These are phyloP conservation scores for Crenichthys baileyi DNA, from an alignment of 2,797 vertebrate species.

Conservation along the genomic window DNA sequence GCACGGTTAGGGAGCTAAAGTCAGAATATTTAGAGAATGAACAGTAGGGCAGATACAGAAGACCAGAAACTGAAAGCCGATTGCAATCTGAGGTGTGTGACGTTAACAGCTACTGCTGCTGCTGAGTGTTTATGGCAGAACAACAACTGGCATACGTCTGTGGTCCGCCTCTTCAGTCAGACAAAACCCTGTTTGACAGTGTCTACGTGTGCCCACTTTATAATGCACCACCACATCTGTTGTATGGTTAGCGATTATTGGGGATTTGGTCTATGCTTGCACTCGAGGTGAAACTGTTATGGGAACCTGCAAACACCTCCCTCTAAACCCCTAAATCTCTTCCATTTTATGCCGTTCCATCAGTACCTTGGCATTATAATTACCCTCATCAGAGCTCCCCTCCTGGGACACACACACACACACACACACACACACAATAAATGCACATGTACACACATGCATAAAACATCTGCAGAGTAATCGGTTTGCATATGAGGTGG, in stretches of 20 bases:
- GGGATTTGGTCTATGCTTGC: constrained; percentile 6
- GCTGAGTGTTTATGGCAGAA: constrained; percentile 52
- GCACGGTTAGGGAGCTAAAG: constrained; percentile 19
- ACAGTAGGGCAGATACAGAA: not conserved
- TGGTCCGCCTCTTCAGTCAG: constrained; percentile 44
- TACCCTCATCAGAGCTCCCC: constrained; percentile 54
- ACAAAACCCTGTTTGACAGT: constrained; percentile 20
- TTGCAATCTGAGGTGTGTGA: constrained; percentile 47
- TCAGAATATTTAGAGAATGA: constrained; percentile 8
- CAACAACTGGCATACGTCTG: constrained; percentile 47
- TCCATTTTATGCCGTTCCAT: constrained; percentile 40
- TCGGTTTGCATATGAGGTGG: constrained; percentile 50
- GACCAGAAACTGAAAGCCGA: constrained; percentile 21
- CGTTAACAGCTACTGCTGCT: constrained; percentile 44
- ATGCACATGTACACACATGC: constrained; percentile 3
- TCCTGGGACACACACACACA: constrained; percentile 33
- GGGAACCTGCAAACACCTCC: constrained; percentile 35
- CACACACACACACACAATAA: not conserved
- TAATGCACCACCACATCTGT: constrained; percentile 49
- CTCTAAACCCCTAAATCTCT: constrained; percentile 40
- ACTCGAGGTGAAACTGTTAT: constrained; percentile 33
- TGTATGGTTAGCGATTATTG: constrained; percentile 33
- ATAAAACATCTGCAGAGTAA: constrained; percentile 46
- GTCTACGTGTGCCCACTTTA: constrained; percentile 1
- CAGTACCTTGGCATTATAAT: constrained; percentile 56